Base-by-base conservation (phyloP, 2,888 invertebrate genomes). In the Drosophila nr. perissopoda region DNA sequence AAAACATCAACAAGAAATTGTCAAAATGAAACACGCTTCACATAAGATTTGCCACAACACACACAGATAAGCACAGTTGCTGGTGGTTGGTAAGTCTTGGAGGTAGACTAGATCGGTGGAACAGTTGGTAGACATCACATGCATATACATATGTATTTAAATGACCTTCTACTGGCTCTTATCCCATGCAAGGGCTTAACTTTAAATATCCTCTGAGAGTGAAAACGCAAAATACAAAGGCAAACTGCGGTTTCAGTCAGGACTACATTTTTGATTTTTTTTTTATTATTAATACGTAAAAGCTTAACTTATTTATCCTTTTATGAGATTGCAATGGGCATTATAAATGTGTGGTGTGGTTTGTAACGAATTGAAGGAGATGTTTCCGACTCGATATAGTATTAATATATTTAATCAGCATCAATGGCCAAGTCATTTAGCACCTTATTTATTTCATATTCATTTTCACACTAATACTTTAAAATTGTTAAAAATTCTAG, bases 1-100 rank as follows among this genome's bases (percentile, higher is more conserved):
- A 68, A 77, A 77, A 70, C 58, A 71, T 62, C 65, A 63, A 71
- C 67, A 76, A 76, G 51, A 67, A 67, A 78, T 61, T 76, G 67
- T 60, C 58, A 52, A 57, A 60, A 52, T 36, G 27, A 46, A 60
- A 52, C 63, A 65, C 73, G 40, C 67, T 56, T 42, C 54, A 53
- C 36, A 42, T 38, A 36, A 42, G 73, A 63, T 63, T 73, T 64
- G 64, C 49, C 27, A 13, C 36, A 46, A 48, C 46, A 48, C 16
- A 42, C 48, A 62, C 51, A 40, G 29, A 21, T 21, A 25, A 21
- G 18, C 48, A 46, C n/a, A 38, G 27, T 25, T 54, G 25, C 27
- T 21, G 46, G 21, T 42, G 42, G 42, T 42, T n/a, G 40, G 40
- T 10, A 53, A 16, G 10, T 10, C 8, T 13, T 54, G 38, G 21